A percentile compares a stretch with the other conserved stretches of the same genome.
Evolutionary conservation across 2,113 vertebrate genomes (phyloP).

Genomic region (Polypterus senegalus): DNA sequence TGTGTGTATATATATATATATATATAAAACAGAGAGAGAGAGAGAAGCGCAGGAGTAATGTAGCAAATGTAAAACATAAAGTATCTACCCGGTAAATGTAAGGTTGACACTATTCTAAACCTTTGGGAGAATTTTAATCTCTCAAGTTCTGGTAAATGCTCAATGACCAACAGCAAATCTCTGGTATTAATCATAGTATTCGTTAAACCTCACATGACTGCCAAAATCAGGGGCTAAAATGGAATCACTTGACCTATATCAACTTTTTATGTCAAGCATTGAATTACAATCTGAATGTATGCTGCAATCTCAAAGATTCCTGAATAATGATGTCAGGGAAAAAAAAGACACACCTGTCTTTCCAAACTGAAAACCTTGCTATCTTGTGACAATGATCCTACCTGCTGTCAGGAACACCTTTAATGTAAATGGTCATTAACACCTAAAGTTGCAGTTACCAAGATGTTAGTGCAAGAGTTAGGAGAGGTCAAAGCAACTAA

Average conservation of each 20-base stretch:
- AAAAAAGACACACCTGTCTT: too few relatives aligned
- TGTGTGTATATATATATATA: too few relatives aligned
- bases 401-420: constrained; percentile 2
- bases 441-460: constrained; percentile 26
- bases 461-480: constrained; percentile 43
- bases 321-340: too few relatives aligned
- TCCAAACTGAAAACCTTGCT: too few relatives aligned
- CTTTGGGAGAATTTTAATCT: background rate
- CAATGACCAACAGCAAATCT: constrained; percentile 29
- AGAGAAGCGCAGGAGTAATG: too few relatives aligned
- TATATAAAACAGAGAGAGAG: too few relatives aligned
- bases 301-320: constrained; percentile 9
- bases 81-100: too few relatives aligned
- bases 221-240: constrained; percentile 34
- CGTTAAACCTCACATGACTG: constrained; percentile 31
- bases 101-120: too few relatives aligned
- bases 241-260: constrained; percentile 37
- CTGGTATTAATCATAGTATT: constrained; percentile 37
- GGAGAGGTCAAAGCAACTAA: constrained; percentile 66
- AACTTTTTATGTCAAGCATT: constrained; percentile 29
- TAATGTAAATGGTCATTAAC: constrained; percentile 7
- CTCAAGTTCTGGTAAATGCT: constrained; percentile 29
- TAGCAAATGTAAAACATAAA: too few relatives aligned
- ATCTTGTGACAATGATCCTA: too few relatives aligned
- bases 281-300: constrained; percentile 21